phyloP scores from a whole-genome alignment of 1,140 invertebrate species.

The Homalodisca vitripennis region DNA sequence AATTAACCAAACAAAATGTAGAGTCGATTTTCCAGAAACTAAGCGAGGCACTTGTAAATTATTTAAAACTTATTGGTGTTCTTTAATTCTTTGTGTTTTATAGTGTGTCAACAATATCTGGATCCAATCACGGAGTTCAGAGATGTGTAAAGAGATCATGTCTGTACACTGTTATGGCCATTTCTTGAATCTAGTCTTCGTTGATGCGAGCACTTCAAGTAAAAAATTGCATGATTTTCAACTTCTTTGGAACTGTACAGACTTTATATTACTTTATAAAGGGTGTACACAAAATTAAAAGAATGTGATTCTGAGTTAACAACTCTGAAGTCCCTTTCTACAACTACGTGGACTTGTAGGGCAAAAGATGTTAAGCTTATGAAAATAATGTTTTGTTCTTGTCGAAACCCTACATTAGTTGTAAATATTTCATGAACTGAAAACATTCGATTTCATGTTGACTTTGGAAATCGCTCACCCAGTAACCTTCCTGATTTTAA shows the following conservation, averaged over 20 bases:
- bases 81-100: slow-evolving; percentile 27
- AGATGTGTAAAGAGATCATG: slow-evolving; percentile 21
- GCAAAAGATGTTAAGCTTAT: background rate
- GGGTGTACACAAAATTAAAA: background rate
- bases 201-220: slow-evolving; percentile 20
- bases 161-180: slow-evolving; percentile 21
- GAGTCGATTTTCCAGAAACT: background rate
- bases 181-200: slow-evolving; percentile 30
- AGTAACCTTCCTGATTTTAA: background rate
- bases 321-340: slow-evolving; percentile 4
- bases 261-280: slow-evolving; percentile 1
- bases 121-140: slow-evolving; percentile 19
- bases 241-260: slow-evolving; percentile 15
- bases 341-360: background rate
- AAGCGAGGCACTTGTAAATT: background rate
- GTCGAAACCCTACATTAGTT: background rate
- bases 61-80: background rate
- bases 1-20: background rate
- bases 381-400: background rate
- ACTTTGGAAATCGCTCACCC: background rate
- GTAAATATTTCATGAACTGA: background rate
- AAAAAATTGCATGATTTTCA: slow-evolving; percentile 5
- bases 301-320: background rate
- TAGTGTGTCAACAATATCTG: slow-evolving; percentile 30
- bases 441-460: background rate